Base-by-base conservation (phyloP, 2,113 vertebrate species). In the Coryphaenoides rupestris region DNA sequence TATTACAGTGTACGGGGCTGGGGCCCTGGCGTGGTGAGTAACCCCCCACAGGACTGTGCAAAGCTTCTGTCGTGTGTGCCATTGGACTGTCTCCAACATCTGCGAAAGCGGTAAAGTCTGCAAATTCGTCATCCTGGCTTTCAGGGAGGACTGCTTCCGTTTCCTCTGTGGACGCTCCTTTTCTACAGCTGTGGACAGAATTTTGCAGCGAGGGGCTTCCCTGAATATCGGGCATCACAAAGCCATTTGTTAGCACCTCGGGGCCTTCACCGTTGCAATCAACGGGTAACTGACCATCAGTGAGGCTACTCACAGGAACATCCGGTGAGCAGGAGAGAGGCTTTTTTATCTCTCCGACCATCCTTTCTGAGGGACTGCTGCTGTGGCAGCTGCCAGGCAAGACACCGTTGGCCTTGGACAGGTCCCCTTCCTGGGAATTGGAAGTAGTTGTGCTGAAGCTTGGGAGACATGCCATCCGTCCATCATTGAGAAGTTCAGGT, bases 201-300 rank as follows among this genome's bases (percentile, higher is more conserved):
- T 66, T 68, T 87, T 64, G 81, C 0, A 59, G 75, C 19, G 78
- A 63, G 2, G 82, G 75, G 52, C 74, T 86, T 79, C 65, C 82
- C 80, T 85, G 77, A 72, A 86, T 60, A 56, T 93, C 92, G 1
- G 74, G 75, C 22, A 77, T 82, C 17, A 85, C 78, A 87, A 96
- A 97, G 59, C 96, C 97, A 0, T 99, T 99, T 10, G 93, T 97
- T n/a, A 99, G 89, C 86, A 90, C 89, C 83, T 93, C 92, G 19
- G 83, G 47, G 17, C 87, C 89, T 53, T 89, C 86, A 33, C 94
- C 92, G 53, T 95, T 95, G 79, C 92, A 94, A 52, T 84, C 89
- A 3, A 82, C 74, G 60, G 70, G 76, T 7, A 40, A 10, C 62
- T 73, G 60, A 1, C 24, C 15, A 16, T 53, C 70, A 13, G 66